Base-by-base conservation (phyloP, 1,140 invertebrate genomes). In the Hyphantria cunea region DNA sequence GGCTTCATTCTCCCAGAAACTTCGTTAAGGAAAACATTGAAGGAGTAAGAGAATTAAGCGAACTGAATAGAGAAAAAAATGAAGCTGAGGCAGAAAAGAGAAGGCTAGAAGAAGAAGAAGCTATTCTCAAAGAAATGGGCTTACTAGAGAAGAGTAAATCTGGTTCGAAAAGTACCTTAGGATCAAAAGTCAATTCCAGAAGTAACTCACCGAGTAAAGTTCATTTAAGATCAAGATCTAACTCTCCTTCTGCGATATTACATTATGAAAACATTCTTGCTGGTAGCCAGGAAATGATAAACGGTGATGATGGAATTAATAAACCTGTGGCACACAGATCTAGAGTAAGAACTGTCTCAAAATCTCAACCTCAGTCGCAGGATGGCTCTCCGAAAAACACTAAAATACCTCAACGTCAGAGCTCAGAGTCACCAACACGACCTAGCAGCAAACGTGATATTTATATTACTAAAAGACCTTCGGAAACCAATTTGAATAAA, bases 1-100 rank as follows among this genome's bases (percentile, higher is more conserved):
- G 78, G 58, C 80, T 85, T 6, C 82, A 82, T 49, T 82, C 84
- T 10, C 88, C 88, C 0, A 81, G 89, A 66, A 87, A 92, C 50
- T 92, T 90, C 52, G 72, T 92, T 2, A 91, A 88, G 78, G 83
- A 91, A 77, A 92, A 92, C 51, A 92, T 90, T 51, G 83, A 91
- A 77, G 91, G 90, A 80, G 70, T 92, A 3, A 87, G 88, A 80
- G 91, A 90, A 72, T 32, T 91, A 6, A 92, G 91, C 58, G 86
- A 91, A 48, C 64, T 92, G 15, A 92, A 92, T 58, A 86, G 86
- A 78, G 91, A 92, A 74, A 89, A 86, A 49, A 84, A 92, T 53
- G 86, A 90, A 82, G 87, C 88, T 4, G 80, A 90, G 68, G 90
- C 89, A 45, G 88, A 91, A 64, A 74, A 78, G 44, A 89, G 82